These are phyloP conservation scores for Wiebesia pumilae DNA, from an alignment of 1,140 invertebrate genomes.

Conservation along the genomic window DNA sequence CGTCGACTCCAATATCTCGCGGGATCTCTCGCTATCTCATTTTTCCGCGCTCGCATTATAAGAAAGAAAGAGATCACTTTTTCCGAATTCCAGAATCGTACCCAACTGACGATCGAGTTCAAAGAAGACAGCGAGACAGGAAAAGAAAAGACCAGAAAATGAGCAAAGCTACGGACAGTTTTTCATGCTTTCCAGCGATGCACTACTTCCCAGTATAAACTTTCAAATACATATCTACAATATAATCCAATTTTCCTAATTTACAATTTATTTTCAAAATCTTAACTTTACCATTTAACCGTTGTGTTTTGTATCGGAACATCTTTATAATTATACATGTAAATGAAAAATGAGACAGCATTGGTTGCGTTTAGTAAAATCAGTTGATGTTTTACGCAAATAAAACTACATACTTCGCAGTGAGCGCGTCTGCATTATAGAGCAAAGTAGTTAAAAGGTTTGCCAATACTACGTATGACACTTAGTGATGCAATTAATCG, in stretches of 20 bases:
- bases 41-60: conserved; percentile 32
- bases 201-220: not conserved
- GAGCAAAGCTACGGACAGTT: conserved; percentile 8
- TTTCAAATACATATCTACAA: not conserved
- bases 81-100: conserved; percentile 24
- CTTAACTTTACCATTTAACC: too few relatives aligned
- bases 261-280: not conserved
- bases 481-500: too few relatives aligned
- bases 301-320: too few relatives aligned
- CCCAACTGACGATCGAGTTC: conserved; percentile 2
- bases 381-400: too few relatives aligned
- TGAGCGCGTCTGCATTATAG: too few relatives aligned
- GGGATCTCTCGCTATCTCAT: conserved; percentile 40
- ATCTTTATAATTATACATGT: too few relatives aligned
- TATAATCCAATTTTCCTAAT: not conserved
- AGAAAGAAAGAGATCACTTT: conserved; percentile 36
- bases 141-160: conserved; percentile 14
- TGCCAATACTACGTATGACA: too few relatives aligned
- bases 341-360: too few relatives aligned
- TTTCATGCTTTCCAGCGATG: not conserved
- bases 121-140: conserved; percentile 7
- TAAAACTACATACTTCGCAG: too few relatives aligned
- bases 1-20: conserved; percentile 53
- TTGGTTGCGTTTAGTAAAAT: too few relatives aligned
- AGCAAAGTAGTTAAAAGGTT: too few relatives aligned